Conservation (phyloP, 2,113 vertebrate genomes). For the Nematolebias whitei region DNA sequence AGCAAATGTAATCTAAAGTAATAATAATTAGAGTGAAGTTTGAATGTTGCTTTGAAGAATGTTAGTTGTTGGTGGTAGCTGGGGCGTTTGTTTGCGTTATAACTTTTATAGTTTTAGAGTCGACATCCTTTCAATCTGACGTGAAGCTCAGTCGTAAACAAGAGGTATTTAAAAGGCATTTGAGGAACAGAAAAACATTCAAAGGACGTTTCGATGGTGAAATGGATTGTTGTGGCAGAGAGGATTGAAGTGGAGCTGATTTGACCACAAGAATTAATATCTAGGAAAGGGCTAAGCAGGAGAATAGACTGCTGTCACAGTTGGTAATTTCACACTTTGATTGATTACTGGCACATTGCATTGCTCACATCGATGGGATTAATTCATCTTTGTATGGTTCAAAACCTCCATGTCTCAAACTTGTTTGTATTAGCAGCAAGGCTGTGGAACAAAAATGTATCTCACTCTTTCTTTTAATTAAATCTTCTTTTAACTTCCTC, state of each 20-base stretch:
- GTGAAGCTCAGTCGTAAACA: conserved; percentile 28
- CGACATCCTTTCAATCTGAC: background rate
- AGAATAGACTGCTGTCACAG: conserved; percentile 72
- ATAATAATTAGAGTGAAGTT: too few relatives aligned
- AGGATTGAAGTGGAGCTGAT: conserved; percentile 63
- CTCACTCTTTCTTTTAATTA: conserved; percentile 73
- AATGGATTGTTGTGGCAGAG: conserved; percentile 61
- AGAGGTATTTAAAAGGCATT: conserved; percentile 32
- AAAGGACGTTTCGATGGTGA: conserved; percentile 53
- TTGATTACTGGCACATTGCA: conserved; percentile 72
- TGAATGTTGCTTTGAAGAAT: too few relatives aligned
- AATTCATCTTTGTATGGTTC: conserved; percentile 72
- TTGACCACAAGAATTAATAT: conserved; percentile 65
- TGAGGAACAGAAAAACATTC: conserved; percentile 41
- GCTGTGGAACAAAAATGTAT: conserved; percentile 60
- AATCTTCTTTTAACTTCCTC: conserved; percentile 65
- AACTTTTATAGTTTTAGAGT: background rate
- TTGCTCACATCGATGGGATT: conserved; percentile 72
- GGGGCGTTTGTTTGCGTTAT: background rate
- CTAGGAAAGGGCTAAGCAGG: conserved; percentile 57
- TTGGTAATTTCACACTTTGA: conserved; percentile 64
- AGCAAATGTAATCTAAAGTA: too few relatives aligned
- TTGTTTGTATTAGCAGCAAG: conserved; percentile 67
- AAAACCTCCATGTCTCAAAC: conserved; percentile 66
- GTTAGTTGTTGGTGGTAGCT: background rate